phyloP scores from a whole-genome alignment of 2,113 vertebrate species.

The Corythaeola cristata region DNA sequence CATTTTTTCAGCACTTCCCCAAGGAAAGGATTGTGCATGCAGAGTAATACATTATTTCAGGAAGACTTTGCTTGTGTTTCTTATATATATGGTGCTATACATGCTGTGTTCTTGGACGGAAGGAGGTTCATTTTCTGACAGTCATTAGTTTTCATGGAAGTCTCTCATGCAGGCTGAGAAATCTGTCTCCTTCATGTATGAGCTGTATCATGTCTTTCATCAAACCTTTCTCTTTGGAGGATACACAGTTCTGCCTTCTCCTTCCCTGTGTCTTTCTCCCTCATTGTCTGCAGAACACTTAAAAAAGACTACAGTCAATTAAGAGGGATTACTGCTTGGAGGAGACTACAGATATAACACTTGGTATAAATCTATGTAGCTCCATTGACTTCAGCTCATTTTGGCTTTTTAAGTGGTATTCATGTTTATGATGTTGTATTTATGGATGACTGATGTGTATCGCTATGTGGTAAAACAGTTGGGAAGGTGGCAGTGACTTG shows the following conservation, averaged over 20 bases:
- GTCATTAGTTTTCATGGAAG: not conserved
- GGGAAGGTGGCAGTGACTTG: not conserved
- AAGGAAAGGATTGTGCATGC: not conserved
- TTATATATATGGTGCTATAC: not conserved
- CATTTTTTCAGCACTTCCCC: not conserved
- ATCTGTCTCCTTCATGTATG: not conserved
- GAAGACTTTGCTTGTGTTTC: not conserved
- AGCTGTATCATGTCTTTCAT: not conserved
- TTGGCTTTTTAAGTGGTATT: not conserved
- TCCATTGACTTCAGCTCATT: not conserved
- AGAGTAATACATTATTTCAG: not conserved
- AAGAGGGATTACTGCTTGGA: not conserved
- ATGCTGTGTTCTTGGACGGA: not conserved
- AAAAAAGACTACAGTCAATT: not conserved
- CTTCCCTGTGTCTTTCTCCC: not conserved
- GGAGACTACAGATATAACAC: not conserved
- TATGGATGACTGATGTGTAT: not conserved
- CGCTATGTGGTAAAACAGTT: not conserved
- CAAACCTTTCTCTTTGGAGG: not conserved
- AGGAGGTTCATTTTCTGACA: not conserved
- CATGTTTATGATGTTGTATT: not conserved
- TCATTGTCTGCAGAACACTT: not conserved
- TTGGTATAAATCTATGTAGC: not conserved
- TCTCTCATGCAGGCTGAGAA: not conserved
- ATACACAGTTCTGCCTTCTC: not conserved